A percentile compares a stretch with the other conserved stretches of the same genome.
These are phyloP conservation scores for Myiozetetes cayanensis DNA, from an alignment of 2,113 vertebrate genomes.

Conservation along the genomic window DNA sequence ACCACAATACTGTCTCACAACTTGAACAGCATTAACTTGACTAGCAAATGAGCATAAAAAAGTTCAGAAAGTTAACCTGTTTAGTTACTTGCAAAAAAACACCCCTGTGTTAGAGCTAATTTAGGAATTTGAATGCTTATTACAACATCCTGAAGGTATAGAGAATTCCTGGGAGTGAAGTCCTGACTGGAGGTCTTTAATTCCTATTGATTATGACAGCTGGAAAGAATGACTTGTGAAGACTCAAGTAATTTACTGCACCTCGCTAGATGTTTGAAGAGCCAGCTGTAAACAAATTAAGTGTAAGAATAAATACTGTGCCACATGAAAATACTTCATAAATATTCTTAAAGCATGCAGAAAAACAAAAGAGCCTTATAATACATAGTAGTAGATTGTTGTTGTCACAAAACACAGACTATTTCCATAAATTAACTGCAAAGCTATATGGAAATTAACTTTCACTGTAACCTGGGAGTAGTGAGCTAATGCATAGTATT, in stretches of 20 bases:
- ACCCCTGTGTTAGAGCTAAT: background rate
- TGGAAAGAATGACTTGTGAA: background rate
- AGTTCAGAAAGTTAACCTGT: background rate
- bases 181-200: background rate
- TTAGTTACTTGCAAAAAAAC: background rate
- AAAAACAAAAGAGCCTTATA: background rate
- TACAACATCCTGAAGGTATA: background rate
- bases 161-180: background rate
- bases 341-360: background rate
- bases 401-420: background rate
- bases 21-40: background rate
- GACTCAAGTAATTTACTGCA: background rate
- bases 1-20: background rate
- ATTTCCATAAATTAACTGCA: background rate
- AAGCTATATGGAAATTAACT: background rate
- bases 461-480: background rate
- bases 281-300: background rate
- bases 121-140: background rate
- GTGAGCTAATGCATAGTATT: background rate
- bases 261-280: background rate
- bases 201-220: background rate
- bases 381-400: background rate
- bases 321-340: background rate
- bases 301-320: background rate
- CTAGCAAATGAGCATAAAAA: background rate